Percentiles rank a stretch among this genome's conserved stretches.
phyloP scores from a whole-genome alignment of 92 coral and sea anemone genomes.

The Phymanthus crucifer region DNA sequence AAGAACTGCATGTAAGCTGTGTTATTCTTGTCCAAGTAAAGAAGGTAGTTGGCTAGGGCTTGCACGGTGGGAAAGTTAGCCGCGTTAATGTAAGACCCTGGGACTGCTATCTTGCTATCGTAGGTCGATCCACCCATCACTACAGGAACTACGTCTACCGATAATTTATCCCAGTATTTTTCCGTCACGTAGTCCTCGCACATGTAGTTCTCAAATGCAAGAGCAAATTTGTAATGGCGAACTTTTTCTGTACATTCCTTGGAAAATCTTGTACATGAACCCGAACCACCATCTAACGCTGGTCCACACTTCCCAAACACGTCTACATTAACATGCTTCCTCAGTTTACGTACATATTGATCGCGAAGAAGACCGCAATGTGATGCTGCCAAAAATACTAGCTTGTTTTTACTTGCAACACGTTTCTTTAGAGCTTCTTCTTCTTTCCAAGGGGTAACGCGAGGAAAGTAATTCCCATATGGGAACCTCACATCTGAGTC shows the following conservation, averaged over 20 bases:
- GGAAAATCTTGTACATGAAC: no score
- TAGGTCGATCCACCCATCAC: conserved; percentile 43
- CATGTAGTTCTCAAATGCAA: conserved; percentile 47
- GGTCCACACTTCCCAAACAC: conserved; percentile 24
- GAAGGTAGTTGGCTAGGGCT: conserved; percentile 38
- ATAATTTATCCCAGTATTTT: conserved; percentile 33
- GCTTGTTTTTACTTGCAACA: conserved; percentile 23
- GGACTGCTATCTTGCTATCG: conserved; percentile 30
- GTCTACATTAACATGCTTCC: conserved; percentile 35
- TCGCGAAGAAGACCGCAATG: conserved; percentile 23
- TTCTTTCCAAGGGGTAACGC: no score
- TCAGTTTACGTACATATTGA: conserved; percentile 10
- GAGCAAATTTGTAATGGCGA: conserved; percentile 35
- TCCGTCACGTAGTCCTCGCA: conserved; percentile 52
- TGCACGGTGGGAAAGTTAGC: conserved; percentile 31
- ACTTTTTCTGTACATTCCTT: neutral
- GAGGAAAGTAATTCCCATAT: conserved; percentile 13
- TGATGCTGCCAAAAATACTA: conserved; percentile 30
- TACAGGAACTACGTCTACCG: conserved; percentile 34
- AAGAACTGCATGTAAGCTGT: conserved; percentile 51
- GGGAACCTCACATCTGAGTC: conserved; percentile 50
- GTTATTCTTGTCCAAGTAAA: conserved; percentile 41
- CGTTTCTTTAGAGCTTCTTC: neutral
- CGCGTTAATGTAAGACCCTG: conserved; percentile 40
- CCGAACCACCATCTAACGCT: no score